Evolutionary conservation across 1,140 invertebrate species (phyloP).

Genomic region (Pseudomyrmex gracilis): DNA sequence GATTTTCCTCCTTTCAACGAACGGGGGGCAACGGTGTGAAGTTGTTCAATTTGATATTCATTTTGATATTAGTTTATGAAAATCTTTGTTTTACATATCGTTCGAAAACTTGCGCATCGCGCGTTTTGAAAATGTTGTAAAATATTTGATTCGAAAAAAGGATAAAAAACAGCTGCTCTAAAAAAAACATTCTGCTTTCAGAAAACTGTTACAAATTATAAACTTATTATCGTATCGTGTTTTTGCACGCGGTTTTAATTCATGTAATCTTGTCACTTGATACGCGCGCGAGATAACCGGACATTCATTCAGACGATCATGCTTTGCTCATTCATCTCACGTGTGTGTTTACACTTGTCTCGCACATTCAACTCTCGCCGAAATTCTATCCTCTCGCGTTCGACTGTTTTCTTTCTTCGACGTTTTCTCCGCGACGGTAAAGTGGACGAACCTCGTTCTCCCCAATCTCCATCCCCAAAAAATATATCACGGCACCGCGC

Average conservation of each 20-base stretch:
- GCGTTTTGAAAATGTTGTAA: no score
- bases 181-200: no score
- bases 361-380: slow-evolving; percentile 23
- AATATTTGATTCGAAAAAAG: no score
- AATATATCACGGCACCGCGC: neutral
- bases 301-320: neutral
- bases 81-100: no score
- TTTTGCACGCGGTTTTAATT: neutral
- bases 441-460: neutral
- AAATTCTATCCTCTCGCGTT: slow-evolving; percentile 14
- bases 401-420: neutral
- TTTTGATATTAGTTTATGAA: neutral
- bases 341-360: slow-evolving; percentile 6
- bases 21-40: slow-evolving; percentile 11
- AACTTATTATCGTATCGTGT: neutral
- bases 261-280: neutral
- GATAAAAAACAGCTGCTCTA: no score
- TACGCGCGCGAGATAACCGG: neutral
- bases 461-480: neutral
- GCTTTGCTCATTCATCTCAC: neutral
- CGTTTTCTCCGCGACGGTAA: neutral
- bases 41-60: neutral
- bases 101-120: no score
- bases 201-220: no score
- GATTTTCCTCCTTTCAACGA: neutral